phyloP scores from a whole-genome alignment of 35 echinoderm and acorn worm genomes.

The Patiria miniata region DNA sequence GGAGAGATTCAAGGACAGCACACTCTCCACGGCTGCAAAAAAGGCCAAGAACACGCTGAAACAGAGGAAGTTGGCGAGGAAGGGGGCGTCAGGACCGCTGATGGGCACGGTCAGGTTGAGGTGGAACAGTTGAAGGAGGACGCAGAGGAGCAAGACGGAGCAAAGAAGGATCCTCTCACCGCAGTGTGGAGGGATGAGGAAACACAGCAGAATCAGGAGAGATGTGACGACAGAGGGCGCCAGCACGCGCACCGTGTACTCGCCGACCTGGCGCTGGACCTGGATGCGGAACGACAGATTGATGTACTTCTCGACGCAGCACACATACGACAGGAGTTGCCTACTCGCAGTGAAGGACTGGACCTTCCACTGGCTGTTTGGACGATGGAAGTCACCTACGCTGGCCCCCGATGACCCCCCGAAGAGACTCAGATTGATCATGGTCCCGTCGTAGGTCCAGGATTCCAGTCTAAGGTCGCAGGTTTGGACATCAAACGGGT shows the following conservation, averaged over 20 bases:
- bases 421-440: not conserved
- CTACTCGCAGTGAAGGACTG: not conserved
- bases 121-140: not conserved
- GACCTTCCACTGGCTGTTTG: not conserved
- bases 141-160: not conserved
- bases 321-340: not conserved
- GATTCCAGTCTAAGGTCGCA: not conserved
- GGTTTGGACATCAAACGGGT: not conserved
- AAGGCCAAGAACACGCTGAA: constrained; percentile 15
- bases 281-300: not conserved
- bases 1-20: not conserved
- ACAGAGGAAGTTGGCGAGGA: not conserved
- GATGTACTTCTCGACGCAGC: not conserved
- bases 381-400: not conserved
- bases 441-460: not conserved
- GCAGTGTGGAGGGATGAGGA: not conserved
- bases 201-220: not conserved
- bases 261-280: not conserved
- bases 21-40: not conserved
- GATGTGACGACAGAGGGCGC: not conserved
- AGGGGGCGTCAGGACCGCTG: not conserved
- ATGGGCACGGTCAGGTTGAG: constrained; percentile 13
- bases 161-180: not conserved
- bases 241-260: not conserved
- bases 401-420: not conserved